A percentile compares a stretch with the other conserved stretches of the same genome.
These are phyloP conservation scores for Dallia pectoralis DNA, from an alignment of 2,797 vertebrate genomes.

Conservation along the genomic window DNA sequence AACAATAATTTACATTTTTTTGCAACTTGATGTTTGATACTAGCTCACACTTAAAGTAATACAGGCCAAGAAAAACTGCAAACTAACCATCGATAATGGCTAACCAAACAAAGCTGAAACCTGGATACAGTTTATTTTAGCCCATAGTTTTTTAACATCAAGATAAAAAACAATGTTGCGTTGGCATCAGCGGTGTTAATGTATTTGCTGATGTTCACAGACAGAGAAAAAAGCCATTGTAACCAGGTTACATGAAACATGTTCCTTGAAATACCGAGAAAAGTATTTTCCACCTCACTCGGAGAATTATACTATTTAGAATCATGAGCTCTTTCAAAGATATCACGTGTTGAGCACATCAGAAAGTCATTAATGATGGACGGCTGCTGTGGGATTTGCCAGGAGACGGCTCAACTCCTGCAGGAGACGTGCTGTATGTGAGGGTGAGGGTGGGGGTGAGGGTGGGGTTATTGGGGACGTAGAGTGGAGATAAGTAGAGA, in stretches of 20 bases:
- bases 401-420: slow-evolving; percentile 17
- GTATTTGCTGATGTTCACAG: slow-evolving; percentile 5
- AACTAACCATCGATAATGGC: no score
- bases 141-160: no score
- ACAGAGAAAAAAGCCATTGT: slow-evolving; percentile 8
- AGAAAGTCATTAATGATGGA: slow-evolving; percentile 28
- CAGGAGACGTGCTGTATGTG: neutral
- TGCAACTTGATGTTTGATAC: no score
- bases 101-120: neutral
- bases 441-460: neutral
- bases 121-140: no score
- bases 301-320: slow-evolving; percentile 40
- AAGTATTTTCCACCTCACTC: slow-evolving; percentile 29
- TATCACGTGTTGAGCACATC: slow-evolving; percentile 27
- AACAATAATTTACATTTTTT: neutral
- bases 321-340: slow-evolving; percentile 22
- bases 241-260: slow-evolving; percentile 11
- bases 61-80: no score
- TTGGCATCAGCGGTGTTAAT: neutral
- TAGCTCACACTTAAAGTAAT: no score
- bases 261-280: slow-evolving; percentile 17
- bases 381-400: slow-evolving; percentile 22
- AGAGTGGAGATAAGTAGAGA: neutral
- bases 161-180: neutral
- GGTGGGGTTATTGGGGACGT: neutral